Percentiles rank a stretch among this genome's conserved stretches.
phyloP scores from a whole-genome alignment of 2,113 vertebrate species.

The Oreochromis tanganicae region DNA sequence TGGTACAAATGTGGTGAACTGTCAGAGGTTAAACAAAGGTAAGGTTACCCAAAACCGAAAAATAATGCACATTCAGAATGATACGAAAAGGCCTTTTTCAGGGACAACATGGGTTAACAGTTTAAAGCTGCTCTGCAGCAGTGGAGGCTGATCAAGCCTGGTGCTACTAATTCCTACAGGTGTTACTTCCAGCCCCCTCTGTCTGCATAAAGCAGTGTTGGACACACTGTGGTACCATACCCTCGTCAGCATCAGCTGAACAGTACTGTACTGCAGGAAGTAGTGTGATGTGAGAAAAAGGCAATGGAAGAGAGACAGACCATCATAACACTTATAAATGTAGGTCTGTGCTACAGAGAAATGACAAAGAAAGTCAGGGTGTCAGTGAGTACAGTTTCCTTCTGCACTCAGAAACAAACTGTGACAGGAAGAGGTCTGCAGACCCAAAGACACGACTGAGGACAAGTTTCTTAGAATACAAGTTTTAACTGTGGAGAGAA shows the following conservation, averaged over 20 bases:
- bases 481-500: not conserved
- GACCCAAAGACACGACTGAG: not conserved
- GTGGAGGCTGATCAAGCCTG: too few species aligned
- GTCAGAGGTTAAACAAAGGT: too few species aligned
- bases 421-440: not conserved
- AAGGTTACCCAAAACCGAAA: too few species aligned
- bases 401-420: fast-evolving
- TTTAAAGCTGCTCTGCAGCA: not conserved
- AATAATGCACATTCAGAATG: too few species aligned
- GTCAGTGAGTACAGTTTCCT: not conserved
- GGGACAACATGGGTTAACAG: fast-evolving
- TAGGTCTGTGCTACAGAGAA: not conserved
- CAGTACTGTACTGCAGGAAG: not conserved
- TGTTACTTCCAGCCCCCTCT: not conserved
- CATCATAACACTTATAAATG: fast-evolving
- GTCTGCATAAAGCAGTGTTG: not conserved
- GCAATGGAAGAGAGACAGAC: fast-evolving
- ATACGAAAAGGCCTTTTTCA: fast-evolving
- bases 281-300: not conserved
- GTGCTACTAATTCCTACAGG: not conserved
- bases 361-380: not conserved
- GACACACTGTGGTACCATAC: not conserved
- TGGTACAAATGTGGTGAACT: too few species aligned
- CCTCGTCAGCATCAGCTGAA: not conserved
- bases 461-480: fast-evolving